phyloP scores from a whole-genome alignment of 2,113 vertebrate species.

The Heloderma charlesbogerti region DNA sequence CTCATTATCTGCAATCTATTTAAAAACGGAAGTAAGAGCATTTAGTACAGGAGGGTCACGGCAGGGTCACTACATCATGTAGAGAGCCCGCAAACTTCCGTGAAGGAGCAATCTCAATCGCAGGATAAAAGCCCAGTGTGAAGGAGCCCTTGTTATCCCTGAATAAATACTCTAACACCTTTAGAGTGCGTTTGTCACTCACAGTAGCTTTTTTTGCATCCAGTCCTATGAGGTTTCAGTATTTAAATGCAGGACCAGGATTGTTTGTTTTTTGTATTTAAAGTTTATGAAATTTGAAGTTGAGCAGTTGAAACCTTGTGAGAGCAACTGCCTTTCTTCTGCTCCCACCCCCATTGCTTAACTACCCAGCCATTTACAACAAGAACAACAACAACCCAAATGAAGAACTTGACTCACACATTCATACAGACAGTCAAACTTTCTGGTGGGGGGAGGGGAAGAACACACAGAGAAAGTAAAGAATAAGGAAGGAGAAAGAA shows the following conservation, averaged over 20 bases:
- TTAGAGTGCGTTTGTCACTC: background rate
- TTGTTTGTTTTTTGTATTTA: background rate
- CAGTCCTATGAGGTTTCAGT: background rate
- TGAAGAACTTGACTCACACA: background rate
- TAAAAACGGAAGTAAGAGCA: no score
- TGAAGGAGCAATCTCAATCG: no score
- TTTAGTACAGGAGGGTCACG: no score
- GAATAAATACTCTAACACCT: background rate
- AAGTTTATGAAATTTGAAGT: background rate
- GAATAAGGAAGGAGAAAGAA: background rate
- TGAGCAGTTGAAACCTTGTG: background rate
- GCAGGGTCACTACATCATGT: no score
- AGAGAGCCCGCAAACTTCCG: no score
- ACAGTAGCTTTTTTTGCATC: background rate
- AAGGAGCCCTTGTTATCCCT: no score
- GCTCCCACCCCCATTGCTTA: background rate
- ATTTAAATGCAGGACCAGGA: background rate
- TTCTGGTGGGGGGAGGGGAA: background rate
- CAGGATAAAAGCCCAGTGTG: no score
- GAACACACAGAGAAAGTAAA: background rate
- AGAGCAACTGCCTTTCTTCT: background rate
- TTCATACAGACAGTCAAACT: background rate
- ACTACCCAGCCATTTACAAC: background rate
- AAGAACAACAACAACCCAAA: background rate
- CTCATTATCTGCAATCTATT: no score